These are phyloP conservation scores for Platorchestia sp. DNA, from an alignment of 1,140 invertebrate species.

Conservation along the genomic window DNA sequence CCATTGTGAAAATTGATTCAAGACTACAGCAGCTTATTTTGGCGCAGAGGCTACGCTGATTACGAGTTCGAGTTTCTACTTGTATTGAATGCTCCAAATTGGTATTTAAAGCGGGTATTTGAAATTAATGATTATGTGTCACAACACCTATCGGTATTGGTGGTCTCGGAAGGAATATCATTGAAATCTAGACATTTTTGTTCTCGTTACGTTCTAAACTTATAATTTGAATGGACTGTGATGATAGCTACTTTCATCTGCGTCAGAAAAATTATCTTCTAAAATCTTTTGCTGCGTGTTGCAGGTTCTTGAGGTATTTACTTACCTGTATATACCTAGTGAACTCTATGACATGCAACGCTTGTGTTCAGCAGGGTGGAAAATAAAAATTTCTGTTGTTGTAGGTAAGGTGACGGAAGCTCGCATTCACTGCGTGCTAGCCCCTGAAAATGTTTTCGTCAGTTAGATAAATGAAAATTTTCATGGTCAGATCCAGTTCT, in stretches of 20 bases:
- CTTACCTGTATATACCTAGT: not conserved
- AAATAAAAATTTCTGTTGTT: not conserved
- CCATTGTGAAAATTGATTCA: too few species aligned
- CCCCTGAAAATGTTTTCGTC: not conserved
- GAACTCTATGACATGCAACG: not conserved
- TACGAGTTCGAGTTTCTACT: not conserved
- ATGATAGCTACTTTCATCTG: not conserved
- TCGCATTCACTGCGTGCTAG: not conserved
- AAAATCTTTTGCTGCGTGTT: not conserved
- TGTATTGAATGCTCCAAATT: not conserved
- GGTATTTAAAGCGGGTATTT: not conserved
- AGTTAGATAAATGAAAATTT: not conserved
- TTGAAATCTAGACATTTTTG: not conserved
- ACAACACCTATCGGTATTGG: not conserved
- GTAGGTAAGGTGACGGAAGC: not conserved
- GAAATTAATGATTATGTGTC: not conserved
- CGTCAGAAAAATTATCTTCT: not conserved
- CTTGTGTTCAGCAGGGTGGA: not conserved
- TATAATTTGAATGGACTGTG: not conserved
- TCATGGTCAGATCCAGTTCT: not conserved
- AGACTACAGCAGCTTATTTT: not conserved
- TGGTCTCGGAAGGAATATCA: not conserved
- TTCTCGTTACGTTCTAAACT: not conserved
- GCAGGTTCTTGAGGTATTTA: not conserved
- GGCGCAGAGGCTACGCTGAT: not conserved